phyloP scores from a whole-genome alignment of 2,888 invertebrate species.

The Incurvaria masculella region DNA sequence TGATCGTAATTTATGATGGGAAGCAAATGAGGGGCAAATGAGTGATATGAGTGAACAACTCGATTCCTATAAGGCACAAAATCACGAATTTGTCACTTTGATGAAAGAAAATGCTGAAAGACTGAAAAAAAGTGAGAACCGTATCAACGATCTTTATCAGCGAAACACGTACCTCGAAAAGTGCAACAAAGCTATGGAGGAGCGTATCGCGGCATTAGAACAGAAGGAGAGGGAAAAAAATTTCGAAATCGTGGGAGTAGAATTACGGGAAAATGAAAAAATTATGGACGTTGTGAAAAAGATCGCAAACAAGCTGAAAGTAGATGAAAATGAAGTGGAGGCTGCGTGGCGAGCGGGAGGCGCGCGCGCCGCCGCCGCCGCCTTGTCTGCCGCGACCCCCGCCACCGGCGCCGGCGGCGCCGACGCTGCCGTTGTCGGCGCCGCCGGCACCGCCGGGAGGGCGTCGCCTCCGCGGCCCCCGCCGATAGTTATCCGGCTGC shows the following conservation, averaged over 20 bases:
- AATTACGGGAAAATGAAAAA: conserved; percentile 2
- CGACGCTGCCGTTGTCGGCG: no score
- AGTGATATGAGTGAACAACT: conserved; percentile 7
- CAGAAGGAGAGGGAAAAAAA: conserved; percentile 8
- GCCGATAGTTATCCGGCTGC: no score
- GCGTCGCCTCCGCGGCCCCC: no score
- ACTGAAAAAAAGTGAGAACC: conserved; percentile 9
- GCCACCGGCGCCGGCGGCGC: no score
- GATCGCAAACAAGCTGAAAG: conserved; percentile 3
- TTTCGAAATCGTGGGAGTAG: conserved; percentile 1
- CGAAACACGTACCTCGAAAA: conserved; percentile 10
- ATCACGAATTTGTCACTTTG: conserved; percentile 5
- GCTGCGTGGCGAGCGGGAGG: conserved; percentile 12
- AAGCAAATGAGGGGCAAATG: conserved; percentile 7
- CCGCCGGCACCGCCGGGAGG: no score
- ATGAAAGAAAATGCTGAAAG: no score
- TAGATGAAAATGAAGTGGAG: conserved; percentile 8
- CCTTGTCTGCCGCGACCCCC: no score
- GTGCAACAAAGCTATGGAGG: conserved; percentile 12
- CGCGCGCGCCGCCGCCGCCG: no score
- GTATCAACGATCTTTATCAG: conserved; percentile 8
- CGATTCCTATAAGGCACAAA: conserved; percentile 10
- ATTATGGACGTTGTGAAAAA: neutral
- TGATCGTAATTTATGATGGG: conserved; percentile 7
- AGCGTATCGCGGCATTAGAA: conserved; percentile 9